Conservation (phyloP, 2,888 invertebrate species). For the Cantharis nigra region DNA sequence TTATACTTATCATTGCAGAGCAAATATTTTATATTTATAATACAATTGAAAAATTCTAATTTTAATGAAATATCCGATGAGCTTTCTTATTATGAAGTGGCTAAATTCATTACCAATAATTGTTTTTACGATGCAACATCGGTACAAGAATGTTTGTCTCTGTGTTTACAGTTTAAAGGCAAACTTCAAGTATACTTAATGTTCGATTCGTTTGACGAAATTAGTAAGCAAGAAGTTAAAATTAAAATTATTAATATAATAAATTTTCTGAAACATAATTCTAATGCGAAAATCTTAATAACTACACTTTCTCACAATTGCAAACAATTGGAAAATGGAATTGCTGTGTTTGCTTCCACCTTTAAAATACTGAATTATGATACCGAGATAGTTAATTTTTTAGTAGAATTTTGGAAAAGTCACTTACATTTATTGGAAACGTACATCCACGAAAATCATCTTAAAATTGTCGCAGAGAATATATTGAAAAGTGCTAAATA, state of each 20-base stretch:
- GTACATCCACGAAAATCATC: not conserved
- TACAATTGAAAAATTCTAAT: slow-evolving; percentile 3
- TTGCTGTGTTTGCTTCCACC: slow-evolving; percentile 10
- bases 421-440: slow-evolving; percentile 1
- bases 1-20: slow-evolving; percentile 3
- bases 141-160: not conserved
- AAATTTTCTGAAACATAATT: slow-evolving; percentile 6
- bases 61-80: not conserved
- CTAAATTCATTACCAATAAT: slow-evolving; percentile 12
- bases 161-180: slow-evolving; percentile 5
- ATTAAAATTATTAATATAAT: slow-evolving; percentile 3
- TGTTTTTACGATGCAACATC: not conserved
- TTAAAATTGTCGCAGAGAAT: not conserved
- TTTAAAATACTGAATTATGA: not conserved
- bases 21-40: slow-evolving; percentile 11
- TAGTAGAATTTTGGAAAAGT: slow-evolving; percentile 5
- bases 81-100: not conserved
- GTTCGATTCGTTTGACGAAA: slow-evolving; percentile 19
- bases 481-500: not conserved
- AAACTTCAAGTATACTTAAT: slow-evolving; percentile 8
- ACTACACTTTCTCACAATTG: slow-evolving; percentile 11
- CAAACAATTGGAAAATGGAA: slow-evolving; percentile 12
- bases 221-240: not conserved
- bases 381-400: not conserved
- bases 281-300: slow-evolving; percentile 12